phyloP scores from a whole-genome alignment of 2,888 invertebrate species.

The Danaus chrysippus region DNA sequence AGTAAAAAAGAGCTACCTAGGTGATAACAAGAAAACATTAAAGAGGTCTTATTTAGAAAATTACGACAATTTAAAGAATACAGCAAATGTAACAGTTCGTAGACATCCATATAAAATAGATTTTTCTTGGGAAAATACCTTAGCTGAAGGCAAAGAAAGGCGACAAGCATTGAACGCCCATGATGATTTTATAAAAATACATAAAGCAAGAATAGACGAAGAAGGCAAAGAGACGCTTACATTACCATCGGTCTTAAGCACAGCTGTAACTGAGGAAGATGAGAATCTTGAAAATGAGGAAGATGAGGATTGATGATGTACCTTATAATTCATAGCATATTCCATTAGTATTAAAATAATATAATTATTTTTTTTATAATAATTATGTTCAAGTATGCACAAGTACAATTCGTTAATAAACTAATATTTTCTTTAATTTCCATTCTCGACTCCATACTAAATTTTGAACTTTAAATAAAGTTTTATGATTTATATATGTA shows the following conservation, averaged over 20 bases:
- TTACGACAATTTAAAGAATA: slow-evolving; percentile 50
- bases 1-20: slow-evolving; percentile 62
- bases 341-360: too few species aligned
- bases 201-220: slow-evolving; percentile 52
- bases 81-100: slow-evolving; percentile 59
- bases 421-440: too few species aligned
- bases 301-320: too few species aligned
- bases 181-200: slow-evolving; percentile 54
- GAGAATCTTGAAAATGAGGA: too few species aligned
- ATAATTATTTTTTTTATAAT: too few species aligned
- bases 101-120: slow-evolving; percentile 68
- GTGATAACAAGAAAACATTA: slow-evolving; percentile 58
- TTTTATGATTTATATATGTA: background rate
- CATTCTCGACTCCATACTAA: too few species aligned
- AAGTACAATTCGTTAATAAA: too few species aligned
- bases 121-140: slow-evolving; percentile 78
- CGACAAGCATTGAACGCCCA: slow-evolving; percentile 66
- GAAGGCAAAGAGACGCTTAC: slow-evolving; percentile 32
- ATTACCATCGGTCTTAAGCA: too few species aligned
- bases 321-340: too few species aligned
- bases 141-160: slow-evolving; percentile 73
- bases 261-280: too few species aligned
- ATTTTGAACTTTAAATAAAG: too few species aligned
- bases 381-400: too few species aligned
- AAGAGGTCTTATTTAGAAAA: slow-evolving; percentile 60